Percentiles rank a stretch among this genome's conserved stretches.
These are phyloP conservation scores for Drosophila parthenogenetica DNA, from an alignment of 2,888 invertebrate species.

Conservation along the genomic window DNA sequence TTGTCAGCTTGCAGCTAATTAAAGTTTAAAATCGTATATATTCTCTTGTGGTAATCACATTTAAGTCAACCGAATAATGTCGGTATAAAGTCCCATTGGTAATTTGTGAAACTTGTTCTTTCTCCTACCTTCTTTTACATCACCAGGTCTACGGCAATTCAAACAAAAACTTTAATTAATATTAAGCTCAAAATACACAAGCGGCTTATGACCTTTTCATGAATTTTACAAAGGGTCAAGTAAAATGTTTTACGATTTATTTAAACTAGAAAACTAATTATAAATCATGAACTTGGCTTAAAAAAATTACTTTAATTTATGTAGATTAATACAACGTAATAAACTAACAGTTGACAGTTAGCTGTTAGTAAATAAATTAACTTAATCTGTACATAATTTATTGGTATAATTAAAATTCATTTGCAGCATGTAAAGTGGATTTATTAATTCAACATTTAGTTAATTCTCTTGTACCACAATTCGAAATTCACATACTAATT, in stretches of 20 bases:
- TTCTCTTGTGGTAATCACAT: constrained; percentile 46
- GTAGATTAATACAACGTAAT: constrained; percentile 16
- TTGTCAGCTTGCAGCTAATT: constrained; percentile 42
- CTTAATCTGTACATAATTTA: neutral
- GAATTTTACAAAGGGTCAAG: neutral
- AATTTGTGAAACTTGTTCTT: constrained; percentile 19
- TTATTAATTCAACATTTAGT: constrained; percentile 3
- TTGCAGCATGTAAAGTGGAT: neutral
- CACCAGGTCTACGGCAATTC: constrained; percentile 42
- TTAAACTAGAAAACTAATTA: constrained; percentile 58
- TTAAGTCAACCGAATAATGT: constrained; percentile 42
- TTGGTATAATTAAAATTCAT: constrained; percentile 4
- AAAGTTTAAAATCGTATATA: constrained; percentile 45
- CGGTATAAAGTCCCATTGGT: constrained; percentile 20
- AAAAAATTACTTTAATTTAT: neutral
- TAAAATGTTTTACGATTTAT: neutral
- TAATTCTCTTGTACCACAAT: neutral
- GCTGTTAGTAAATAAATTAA: neutral
- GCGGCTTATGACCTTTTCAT: constrained; percentile 49
- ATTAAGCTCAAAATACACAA: constrained; percentile 45
- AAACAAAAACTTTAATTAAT: constrained; percentile 77
- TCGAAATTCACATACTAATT: neutral
- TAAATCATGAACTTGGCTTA: constrained; percentile 43
- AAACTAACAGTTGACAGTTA: neutral
- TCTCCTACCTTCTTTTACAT: neutral